Percentiles rank a stretch among this genome's conserved stretches.
phyloP scores from a whole-genome alignment of 2,888 invertebrate species.

The Lathronympha strigana region DNA sequence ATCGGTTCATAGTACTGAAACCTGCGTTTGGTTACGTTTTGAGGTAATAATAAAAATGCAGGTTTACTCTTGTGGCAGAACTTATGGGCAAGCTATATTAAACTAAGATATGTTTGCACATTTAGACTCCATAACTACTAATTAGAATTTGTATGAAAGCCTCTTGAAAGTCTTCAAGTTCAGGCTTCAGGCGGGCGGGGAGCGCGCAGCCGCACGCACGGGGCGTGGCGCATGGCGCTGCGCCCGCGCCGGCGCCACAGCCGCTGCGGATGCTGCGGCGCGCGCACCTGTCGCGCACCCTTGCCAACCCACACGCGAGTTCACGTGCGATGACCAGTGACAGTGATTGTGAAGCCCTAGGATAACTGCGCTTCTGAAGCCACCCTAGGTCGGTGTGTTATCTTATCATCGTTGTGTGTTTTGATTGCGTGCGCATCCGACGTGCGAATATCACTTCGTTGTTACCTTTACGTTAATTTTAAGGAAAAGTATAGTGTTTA shows the following conservation, averaged over 20 bases:
- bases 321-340: slow-evolving; percentile 65
- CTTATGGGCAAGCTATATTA: no score
- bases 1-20: no score
- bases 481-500: slow-evolving; percentile 21
- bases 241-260: slow-evolving; percentile 57
- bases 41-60: no score
- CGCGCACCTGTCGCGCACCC: slow-evolving; percentile 67
- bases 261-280: slow-evolving; percentile 78
- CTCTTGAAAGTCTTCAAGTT: slow-evolving; percentile 20
- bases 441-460: slow-evolving; percentile 64
- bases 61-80: no score
- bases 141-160: slow-evolving; percentile 11
- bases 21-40: no score
- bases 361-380: slow-evolving; percentile 62
- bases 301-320: slow-evolving; percentile 45
- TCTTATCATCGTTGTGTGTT: slow-evolving; percentile 65
- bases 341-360: slow-evolving; percentile 59
- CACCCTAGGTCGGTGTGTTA: slow-evolving; percentile 75
- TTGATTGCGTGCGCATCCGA: slow-evolving; percentile 64
- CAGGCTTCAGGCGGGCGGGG: slow-evolving; percentile 61
- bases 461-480: slow-evolving; percentile 29
- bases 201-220: slow-evolving; percentile 67
- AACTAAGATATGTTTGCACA: neutral
- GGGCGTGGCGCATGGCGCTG: slow-evolving; percentile 75
- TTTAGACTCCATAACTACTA: neutral